A percentile compares a stretch with the other conserved stretches of the same genome.
Evolutionary conservation across 2,888 invertebrate genomes (phyloP).

Genomic region (Hylaea fasciaria): DNA sequence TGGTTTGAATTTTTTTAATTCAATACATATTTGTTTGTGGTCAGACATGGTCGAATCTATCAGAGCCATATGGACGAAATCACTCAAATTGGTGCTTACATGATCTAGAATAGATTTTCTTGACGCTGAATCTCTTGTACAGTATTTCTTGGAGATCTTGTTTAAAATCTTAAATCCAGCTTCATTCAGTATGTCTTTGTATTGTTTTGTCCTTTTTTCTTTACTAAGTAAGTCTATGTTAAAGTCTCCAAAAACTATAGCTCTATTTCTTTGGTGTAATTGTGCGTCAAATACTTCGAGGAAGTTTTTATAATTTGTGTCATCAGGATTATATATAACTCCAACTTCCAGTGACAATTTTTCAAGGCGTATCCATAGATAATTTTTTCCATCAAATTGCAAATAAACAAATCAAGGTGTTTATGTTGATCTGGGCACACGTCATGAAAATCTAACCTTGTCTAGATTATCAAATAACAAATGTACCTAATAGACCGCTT

Average conservation of each 20-base stretch:
- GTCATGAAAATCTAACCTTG: no score
- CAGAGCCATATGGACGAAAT: conserved; percentile 33
- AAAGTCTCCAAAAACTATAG: conserved; percentile 35
- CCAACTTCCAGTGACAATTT: conserved; percentile 22
- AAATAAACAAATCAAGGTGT: no score
- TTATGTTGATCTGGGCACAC: no score
- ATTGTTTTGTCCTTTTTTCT: conserved; percentile 9
- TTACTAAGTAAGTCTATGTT: conserved; percentile 30
- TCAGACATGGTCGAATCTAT: conserved; percentile 26
- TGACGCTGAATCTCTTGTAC: conserved; percentile 35
- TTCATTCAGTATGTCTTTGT: conserved; percentile 23
- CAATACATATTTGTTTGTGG: neutral
- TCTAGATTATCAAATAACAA: no score
- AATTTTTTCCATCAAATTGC: conserved; percentile 45
- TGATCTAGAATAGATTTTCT: conserved; percentile 44
- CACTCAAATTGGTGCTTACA: conserved; percentile 37
- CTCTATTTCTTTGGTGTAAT: conserved; percentile 29
- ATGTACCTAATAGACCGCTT: no score
- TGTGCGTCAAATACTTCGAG: conserved; percentile 31
- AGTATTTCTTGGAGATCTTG: conserved; percentile 33
- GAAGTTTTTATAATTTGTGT: conserved; percentile 31
- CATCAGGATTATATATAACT: conserved; percentile 30
- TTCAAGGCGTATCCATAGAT: conserved; percentile 41
- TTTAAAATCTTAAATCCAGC: conserved; percentile 36
- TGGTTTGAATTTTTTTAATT: neutral